Conservation (phyloP, 2,797 vertebrate species). For the Pyrocephalus nanus region DNA sequence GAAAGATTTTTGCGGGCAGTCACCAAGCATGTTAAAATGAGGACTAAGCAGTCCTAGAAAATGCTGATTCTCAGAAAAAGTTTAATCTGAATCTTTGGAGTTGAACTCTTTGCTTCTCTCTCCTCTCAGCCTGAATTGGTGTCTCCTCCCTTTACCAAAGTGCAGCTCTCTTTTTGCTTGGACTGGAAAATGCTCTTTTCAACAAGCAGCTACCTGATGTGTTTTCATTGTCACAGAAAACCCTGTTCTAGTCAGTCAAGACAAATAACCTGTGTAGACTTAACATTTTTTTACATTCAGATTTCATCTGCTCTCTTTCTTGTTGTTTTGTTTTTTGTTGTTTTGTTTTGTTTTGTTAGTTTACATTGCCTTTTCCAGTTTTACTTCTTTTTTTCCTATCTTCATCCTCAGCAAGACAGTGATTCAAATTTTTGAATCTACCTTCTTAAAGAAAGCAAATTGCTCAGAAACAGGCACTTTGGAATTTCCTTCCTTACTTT, state of each 20-base stretch:
- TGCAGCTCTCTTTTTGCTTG: background rate
- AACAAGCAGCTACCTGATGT: accelerated
- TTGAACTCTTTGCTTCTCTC: background rate
- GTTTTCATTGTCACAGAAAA: background rate
- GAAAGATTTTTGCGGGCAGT: background rate
- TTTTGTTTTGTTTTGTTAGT: background rate
- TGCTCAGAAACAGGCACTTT: background rate
- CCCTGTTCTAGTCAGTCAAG: background rate
- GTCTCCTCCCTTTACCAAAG: background rate
- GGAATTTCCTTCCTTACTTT: background rate
- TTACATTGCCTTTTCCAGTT: background rate
- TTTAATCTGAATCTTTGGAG: background rate
- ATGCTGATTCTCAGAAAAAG: background rate
- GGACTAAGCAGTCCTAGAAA: background rate
- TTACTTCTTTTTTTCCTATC: background rate
- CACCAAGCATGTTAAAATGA: background rate
- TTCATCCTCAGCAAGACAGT: background rate
- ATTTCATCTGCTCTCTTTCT: background rate
- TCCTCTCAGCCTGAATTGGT: background rate
- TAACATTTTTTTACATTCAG: background rate
- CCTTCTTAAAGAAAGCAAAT: background rate
- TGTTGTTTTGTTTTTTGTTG: background rate
- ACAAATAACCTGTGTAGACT: background rate
- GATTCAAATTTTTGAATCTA: background rate
- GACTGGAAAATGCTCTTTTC: background rate